A percentile compares a stretch with the other conserved stretches of the same genome.
phyloP scores from a whole-genome alignment of 1,140 invertebrate genomes.

The Drosophila tani region DNA sequence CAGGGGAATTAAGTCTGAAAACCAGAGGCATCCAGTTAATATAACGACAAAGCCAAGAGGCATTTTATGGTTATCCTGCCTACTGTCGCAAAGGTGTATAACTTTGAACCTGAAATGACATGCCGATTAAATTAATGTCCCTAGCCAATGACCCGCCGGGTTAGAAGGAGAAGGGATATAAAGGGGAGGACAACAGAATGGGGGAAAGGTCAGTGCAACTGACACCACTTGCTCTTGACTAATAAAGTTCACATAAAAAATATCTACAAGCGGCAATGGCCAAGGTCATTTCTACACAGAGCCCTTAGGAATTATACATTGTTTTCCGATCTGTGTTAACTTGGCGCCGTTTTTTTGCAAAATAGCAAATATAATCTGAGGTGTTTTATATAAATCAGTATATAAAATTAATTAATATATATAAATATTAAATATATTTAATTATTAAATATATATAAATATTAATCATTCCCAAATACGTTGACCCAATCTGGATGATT shows the following conservation, averaged over 20 bases:
- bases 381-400: too few relatives aligned
- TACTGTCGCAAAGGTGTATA: conserved; percentile 49
- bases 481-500: background rate
- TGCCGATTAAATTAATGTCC: conserved; percentile 63
- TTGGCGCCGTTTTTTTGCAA: too few relatives aligned
- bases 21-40: background rate
- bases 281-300: background rate
- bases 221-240: conserved; percentile 26
- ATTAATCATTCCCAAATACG: conserved; percentile 14
- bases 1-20: conserved; percentile 26
- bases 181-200: background rate
- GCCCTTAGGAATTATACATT: too few relatives aligned
- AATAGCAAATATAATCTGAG: too few relatives aligned
- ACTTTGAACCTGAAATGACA: conserved; percentile 61
- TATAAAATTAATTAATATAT: too few relatives aligned
- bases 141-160: conserved; percentile 2
- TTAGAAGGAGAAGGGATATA: background rate
- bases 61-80: conserved; percentile 47
- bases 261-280: background rate
- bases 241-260: conserved; percentile 50
- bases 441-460: too few relatives aligned
- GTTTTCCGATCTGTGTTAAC: too few relatives aligned
- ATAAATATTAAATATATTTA: too few relatives aligned
- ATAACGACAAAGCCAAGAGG: conserved; percentile 40
- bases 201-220: conserved; percentile 9